Percentiles rank a stretch among this genome's conserved stretches.
Evolutionary conservation across 2,888 invertebrate species (phyloP).

Genomic region (Drosophila fungiperda): DNA sequence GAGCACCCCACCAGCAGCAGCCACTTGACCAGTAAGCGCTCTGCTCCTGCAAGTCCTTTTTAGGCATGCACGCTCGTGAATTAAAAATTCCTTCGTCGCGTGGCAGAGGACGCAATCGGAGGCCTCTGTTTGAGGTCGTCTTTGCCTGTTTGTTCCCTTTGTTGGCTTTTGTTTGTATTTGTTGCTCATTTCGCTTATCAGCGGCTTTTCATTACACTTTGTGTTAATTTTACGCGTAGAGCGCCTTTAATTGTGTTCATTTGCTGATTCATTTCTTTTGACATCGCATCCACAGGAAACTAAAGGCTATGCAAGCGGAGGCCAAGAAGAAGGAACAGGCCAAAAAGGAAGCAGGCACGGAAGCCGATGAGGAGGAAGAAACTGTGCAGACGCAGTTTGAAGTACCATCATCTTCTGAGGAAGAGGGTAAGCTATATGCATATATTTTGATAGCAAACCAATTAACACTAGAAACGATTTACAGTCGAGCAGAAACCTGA

Average conservation of each 20-base stretch:
- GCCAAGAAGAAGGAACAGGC: conserved; percentile 63
- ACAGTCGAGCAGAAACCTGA: conserved; percentile 63
- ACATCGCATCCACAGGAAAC: conserved; percentile 47
- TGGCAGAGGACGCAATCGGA: conserved; percentile 31
- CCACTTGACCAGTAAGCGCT: conserved; percentile 68
- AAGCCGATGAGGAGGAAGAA: conserved; percentile 58
- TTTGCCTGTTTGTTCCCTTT: conserved; percentile 44
- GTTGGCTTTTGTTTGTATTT: conserved; percentile 60
- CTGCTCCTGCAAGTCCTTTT: conserved; percentile 29
- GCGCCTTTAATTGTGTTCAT: conserved; percentile 67
- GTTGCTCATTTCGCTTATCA: conserved; percentile 81
- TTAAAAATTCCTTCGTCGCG: conserved; percentile 71
- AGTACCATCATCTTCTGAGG: conserved; percentile 67
- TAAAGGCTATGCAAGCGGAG: conserved; percentile 59
- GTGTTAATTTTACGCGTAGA: conserved; percentile 76
- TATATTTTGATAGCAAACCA: not conserved
- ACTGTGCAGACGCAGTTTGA: conserved; percentile 28
- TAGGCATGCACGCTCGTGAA: conserved; percentile 48
- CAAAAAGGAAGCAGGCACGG: conserved; percentile 32
- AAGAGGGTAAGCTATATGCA: conserved; percentile 56
- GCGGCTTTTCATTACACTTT: conserved; percentile 81
- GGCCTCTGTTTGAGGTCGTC: conserved; percentile 29
- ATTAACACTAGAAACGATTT: not conserved
- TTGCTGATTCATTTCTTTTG: conserved; percentile 53
- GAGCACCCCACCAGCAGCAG: conserved; percentile 37